phyloP scores from a whole-genome alignment of 2,888 invertebrate species.

The Encarsia formosa region DNA sequence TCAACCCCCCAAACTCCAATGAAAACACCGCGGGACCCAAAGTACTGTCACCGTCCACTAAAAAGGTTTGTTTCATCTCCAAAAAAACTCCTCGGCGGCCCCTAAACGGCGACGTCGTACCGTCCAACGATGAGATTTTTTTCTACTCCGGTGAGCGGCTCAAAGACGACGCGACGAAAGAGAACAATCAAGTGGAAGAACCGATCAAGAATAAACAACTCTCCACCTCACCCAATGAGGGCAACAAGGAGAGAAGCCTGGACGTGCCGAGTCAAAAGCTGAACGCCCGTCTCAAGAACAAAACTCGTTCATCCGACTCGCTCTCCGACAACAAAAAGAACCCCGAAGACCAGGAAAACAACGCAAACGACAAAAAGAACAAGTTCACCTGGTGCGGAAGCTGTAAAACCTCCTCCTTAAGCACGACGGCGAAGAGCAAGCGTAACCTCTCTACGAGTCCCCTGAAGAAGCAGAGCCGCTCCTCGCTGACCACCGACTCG shows the following conservation, averaged over 20 bases:
- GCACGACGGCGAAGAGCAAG: not conserved
- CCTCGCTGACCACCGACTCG: conserved; percentile 42
- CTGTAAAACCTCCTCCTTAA: conserved; percentile 12
- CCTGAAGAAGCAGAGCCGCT: conserved; percentile 42
- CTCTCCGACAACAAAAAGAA: not conserved
- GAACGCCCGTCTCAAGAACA: not conserved
- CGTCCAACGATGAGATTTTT: conserved; percentile 38
- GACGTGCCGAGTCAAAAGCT: conserved; percentile 13
- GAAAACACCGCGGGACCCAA: too few species aligned
- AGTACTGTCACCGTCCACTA: conserved; percentile 37
- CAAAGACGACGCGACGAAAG: conserved; percentile 1
- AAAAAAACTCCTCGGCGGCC: conserved; percentile 33
- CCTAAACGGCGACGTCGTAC: conserved; percentile 36
- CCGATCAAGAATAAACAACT: not conserved
- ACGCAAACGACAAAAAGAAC: conserved; percentile 5
- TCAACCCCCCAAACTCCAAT: not conserved
- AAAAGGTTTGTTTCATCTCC: conserved; percentile 32
- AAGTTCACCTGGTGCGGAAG: conserved; percentile 27
- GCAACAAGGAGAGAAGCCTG: conserved; percentile 23
- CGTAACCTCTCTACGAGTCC: conserved; percentile 20
- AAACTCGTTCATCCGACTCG: not conserved
- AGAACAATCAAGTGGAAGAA: conserved; percentile 15
- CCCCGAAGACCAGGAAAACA: not conserved
- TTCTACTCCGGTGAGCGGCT: conserved; percentile 37
- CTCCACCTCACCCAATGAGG: conserved; percentile 11